Base-by-base conservation (phyloP, 2,888 invertebrate species). In the Scaptomyza caliginosa region DNA sequence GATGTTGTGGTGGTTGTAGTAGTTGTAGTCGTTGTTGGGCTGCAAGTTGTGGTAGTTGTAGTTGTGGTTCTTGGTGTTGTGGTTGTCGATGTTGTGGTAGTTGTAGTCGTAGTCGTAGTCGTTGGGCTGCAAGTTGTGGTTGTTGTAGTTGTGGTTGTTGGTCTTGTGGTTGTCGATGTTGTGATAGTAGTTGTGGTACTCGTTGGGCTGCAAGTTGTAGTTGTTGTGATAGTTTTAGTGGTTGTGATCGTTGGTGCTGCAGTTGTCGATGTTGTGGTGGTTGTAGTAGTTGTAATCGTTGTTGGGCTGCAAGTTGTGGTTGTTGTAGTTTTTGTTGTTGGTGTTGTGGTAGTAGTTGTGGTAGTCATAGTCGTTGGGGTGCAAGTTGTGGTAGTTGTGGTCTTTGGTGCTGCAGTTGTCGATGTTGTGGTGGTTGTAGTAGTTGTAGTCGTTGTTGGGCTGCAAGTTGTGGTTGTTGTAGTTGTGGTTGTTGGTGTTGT, bases 241-340 rank as follows among this genome's bases (percentile, higher is more conserved):
- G 63, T 52, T 5, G 70, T 58, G 5, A 62, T 62, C 0, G 58
- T 66, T 6, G 21, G 69, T 36, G 28, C 50, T 8, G 30, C 13
- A 5, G 54, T 56, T 1, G 28, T 54, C 1, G 63, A 54, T 0
- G 58, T 46, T 4, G 55, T 49, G 0, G 58, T 58, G 1, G 63
- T 65, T 0, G 55, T 59, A 2, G 51, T 51, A 0, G 43, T 26
- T 0, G 48, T 48, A 1, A 54, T 46, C 0, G 52, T 48, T 0
- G 65, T 56, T 0, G 55, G 0, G 55, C 55, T n/a, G n/a, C n/a
- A n/a, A 0, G 65, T 50, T 0, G 64, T 58, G 0, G 66, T 51
- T 0, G 62, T 62, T 1, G 67, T 46, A 0, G 59, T 55, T 0
- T 54, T 46, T 2, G 55, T 56, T 3, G 58, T 49, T 0, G 49